Evolutionary conservation across 2,113 vertebrate species (phyloP), one percentile per base, ranked within the genome.

Genomic region (Opisthocomus hoazin): DNA sequence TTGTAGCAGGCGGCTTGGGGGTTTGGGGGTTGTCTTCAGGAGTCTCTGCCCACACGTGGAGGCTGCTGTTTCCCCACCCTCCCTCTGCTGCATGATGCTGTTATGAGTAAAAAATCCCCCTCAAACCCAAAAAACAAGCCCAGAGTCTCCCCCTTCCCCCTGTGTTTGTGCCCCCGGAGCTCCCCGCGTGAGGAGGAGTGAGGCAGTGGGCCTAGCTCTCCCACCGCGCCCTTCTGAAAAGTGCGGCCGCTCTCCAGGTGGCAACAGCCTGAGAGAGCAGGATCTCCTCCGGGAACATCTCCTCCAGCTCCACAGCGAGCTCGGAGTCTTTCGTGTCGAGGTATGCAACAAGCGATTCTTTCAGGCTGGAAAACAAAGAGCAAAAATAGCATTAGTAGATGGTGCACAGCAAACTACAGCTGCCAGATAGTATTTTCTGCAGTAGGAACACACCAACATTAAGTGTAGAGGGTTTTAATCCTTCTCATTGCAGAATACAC

Each of bases 161-260:
- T 2, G 6, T 2, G 39, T 1, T 6, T 2, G 30, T 5, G 14
- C 27, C 30, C 24, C 10, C 4, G 3, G 9, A 7, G 13, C 0
- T 10, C 37, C 9, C 23, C 3, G 43, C 2, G 5, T 5, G 3
- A 15, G 45, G 24, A 10, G 26, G 5, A 7, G 24, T 3, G n/a
- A 8, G 5, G 21, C 5, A 32, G 15, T 2, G 3, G 1, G 12
- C 19, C n/a, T n/a, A 56, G 20, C 11, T 15, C 0, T 34, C 66
- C 18, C 96, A 96, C 0, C 96, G 97, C 41, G 98, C 98, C 41
- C 97, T 93, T 64, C 98, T 99, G 94, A 98, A 98, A 32, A 39
- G 5, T 8, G 98, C 98, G 0, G 98, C 98, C 8, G 97, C 96
- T 94, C 98, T 99, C 99, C 99, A 99, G 3, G 98, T 98, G 10